Conservation (phyloP, 2,797 vertebrate species). For the Rhinella marina region DNA sequence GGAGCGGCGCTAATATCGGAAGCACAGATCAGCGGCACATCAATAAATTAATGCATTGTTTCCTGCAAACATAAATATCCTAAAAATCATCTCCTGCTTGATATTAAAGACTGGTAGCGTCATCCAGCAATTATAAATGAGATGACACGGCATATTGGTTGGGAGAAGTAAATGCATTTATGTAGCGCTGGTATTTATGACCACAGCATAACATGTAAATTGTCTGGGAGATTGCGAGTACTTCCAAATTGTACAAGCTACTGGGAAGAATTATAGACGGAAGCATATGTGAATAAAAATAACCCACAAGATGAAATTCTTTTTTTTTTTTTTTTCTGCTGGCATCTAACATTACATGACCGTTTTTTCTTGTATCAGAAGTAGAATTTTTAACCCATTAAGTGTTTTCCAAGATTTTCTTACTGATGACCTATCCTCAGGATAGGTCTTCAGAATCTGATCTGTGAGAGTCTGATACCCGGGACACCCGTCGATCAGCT, state of each 20-base stretch:
- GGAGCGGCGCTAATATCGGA: not conserved
- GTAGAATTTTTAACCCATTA: not conserved
- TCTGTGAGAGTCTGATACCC: too few species aligned
- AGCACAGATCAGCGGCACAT: constrained; percentile 32
- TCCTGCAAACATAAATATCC: constrained; percentile 42
- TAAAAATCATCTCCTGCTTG: constrained; percentile 39
- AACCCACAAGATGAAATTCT: constrained; percentile 33
- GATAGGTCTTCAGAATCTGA: too few species aligned
- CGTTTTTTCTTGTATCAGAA: constrained; percentile 5
- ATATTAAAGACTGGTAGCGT: constrained; percentile 27
- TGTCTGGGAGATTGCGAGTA: constrained; percentile 45
- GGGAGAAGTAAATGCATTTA: constrained; percentile 37
- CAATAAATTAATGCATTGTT: constrained; percentile 44
- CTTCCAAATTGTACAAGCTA: constrained; percentile 44
- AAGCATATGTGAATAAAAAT: constrained; percentile 45
- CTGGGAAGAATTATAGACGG: constrained; percentile 36
- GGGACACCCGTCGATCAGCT: too few species aligned
- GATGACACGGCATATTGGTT: constrained; percentile 36
- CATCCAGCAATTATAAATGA: constrained; percentile 52
- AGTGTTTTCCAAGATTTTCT: too few species aligned
- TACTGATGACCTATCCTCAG: too few species aligned
- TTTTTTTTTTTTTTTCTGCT: constrained; percentile 39
- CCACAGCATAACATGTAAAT: constrained; percentile 42
- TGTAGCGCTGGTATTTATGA: constrained; percentile 45
- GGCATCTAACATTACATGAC: constrained; percentile 28